Conservation (phyloP, 2,797 vertebrate species). For the Sylvia borin region DNA sequence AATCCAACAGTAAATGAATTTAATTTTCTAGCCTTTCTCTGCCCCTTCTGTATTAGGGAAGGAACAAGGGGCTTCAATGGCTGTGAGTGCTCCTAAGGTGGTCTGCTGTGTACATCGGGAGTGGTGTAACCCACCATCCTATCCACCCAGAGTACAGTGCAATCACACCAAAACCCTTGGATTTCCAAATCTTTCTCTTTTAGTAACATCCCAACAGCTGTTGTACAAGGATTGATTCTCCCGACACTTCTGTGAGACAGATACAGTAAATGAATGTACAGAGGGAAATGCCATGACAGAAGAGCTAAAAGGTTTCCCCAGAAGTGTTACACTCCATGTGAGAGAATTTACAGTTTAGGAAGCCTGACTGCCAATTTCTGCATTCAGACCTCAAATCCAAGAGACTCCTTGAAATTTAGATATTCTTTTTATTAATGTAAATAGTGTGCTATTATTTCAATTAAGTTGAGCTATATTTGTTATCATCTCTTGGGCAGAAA, state of each 20-base stretch:
- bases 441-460: background rate
- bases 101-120: background rate
- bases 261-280: background rate
- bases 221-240: background rate
- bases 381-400: background rate
- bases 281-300: background rate
- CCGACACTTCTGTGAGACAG: background rate
- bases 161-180: background rate
- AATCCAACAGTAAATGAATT: background rate
- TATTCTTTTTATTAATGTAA: background rate
- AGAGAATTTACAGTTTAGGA: background rate
- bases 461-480: background rate
- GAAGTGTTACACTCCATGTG: background rate
- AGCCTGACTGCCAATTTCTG: background rate
- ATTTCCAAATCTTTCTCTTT: background rate
- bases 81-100: background rate
- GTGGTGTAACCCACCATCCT: background rate
- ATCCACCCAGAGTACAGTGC: background rate
- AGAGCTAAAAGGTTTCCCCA: background rate
- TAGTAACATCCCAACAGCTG: background rate
- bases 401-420: background rate
- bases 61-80: rapidly evolving
- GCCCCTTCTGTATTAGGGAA: background rate
- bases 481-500: background rate
- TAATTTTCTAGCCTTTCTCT: background rate